phyloP scores from a whole-genome alignment of 2,113 vertebrate species.

The Platichthys flesus region DNA sequence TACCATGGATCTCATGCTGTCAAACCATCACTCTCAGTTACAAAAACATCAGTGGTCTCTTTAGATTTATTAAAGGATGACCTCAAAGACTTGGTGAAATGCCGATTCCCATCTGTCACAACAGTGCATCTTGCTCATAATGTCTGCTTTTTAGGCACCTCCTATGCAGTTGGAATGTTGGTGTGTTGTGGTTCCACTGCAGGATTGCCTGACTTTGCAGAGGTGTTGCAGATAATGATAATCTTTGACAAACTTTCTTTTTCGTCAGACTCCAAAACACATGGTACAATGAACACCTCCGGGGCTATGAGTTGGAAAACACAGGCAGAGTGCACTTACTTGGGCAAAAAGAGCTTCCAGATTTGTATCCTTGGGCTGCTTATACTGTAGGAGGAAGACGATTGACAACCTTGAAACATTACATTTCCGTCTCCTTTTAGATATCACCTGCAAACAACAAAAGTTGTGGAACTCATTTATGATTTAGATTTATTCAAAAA shows the following conservation, averaged over 20 bases:
- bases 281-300: constrained; percentile 11
- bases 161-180: constrained; percentile 24
- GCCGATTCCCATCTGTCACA: neutral
- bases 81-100: constrained; percentile 10
- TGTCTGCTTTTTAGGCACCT: constrained; percentile 9
- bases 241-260: constrained; percentile 1
- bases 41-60: constrained; percentile 19
- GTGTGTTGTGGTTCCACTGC: constrained; percentile 21
- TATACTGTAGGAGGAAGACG: neutral
- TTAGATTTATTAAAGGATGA: constrained; percentile 18
- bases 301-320: constrained; percentile 8
- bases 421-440: too few relatives aligned
- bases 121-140: neutral
- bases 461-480: too few relatives aligned
- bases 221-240: constrained; percentile 10
- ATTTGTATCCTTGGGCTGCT: constrained; percentile 2
- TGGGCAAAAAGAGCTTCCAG: too few relatives aligned
- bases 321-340: neutral
- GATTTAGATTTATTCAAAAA: too few relatives aligned
- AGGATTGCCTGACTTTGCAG: constrained; percentile 16
- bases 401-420: too few relatives aligned
- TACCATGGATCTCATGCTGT: constrained; percentile 4
- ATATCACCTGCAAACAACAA: too few relatives aligned
- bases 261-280: neutral
- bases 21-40: constrained; percentile 1